These are phyloP conservation scores for Lycaon pictus DNA, from an alignment of 2,113 vertebrate genomes.

Conservation along the genomic window DNA sequence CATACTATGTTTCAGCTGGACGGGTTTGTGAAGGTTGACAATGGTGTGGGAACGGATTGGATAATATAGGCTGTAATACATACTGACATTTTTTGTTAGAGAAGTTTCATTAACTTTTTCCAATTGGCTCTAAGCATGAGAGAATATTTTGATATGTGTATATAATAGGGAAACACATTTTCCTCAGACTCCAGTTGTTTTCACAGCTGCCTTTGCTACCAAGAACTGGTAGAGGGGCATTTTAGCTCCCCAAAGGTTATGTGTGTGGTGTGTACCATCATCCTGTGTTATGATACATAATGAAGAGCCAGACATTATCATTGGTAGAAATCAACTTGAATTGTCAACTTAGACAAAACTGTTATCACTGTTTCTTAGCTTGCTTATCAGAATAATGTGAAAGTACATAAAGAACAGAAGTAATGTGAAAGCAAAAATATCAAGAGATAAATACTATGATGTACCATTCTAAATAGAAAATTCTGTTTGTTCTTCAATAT, in stretches of 20 bases:
- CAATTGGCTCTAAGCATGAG: neutral
- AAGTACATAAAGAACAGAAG: neutral
- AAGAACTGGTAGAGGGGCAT: neutral
- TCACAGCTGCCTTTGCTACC: neutral
- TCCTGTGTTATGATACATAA: neutral
- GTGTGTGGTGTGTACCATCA: neutral
- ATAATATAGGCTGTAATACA: neutral
- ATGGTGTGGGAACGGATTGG: neutral
- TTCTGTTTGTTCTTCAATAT: neutral
- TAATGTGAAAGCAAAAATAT: neutral
- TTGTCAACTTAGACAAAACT: neutral
- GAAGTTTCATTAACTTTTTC: neutral
- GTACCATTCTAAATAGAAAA: slow-evolving; percentile 5
- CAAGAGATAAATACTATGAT: neutral
- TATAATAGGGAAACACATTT: neutral
- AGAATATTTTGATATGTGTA: neutral
- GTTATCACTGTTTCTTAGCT: neutral
- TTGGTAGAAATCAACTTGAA: neutral
- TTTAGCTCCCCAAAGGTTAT: neutral
- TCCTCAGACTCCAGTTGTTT: neutral
- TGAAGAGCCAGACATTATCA: neutral
- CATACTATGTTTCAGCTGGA: neutral
- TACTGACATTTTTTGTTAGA: neutral
- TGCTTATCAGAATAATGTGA: slow-evolving; percentile 10
- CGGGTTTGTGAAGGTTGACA: neutral